Percentiles rank a stretch among this genome's conserved stretches.
Conservation (phyloP, 2,113 vertebrate genomes). For the Platichthys stellatus region DNA sequence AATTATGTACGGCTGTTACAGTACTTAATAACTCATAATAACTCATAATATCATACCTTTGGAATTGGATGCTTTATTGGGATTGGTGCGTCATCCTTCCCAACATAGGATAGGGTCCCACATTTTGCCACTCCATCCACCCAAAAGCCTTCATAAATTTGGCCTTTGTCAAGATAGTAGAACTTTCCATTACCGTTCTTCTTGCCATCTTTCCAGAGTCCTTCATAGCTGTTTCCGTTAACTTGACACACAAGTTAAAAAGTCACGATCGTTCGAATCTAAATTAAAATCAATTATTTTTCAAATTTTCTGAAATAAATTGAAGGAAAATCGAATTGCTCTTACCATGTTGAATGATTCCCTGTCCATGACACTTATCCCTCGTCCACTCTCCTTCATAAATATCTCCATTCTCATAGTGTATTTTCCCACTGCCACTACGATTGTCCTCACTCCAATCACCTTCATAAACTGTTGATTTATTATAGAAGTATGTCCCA, state of each 20-base stretch:
- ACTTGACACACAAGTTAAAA: slow-evolving; percentile 58
- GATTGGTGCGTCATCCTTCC: slow-evolving; percentile 74
- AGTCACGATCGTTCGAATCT: not conserved
- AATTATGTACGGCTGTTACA: too few species aligned
- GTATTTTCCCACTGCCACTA: slow-evolving; percentile 89
- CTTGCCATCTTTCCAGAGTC: slow-evolving; percentile 88
- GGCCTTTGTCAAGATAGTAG: slow-evolving; percentile 85
- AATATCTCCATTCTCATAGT: slow-evolving; percentile 82
- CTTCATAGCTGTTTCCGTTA: slow-evolving; percentile 89
- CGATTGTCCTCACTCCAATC: slow-evolving; percentile 85
- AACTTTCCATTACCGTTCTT: slow-evolving; percentile 88
- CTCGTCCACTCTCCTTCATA: slow-evolving; percentile 91
- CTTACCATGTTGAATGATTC: slow-evolving; percentile 84
- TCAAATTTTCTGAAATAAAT: too few species aligned
- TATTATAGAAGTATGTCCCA: slow-evolving; percentile 82
- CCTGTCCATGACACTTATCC: slow-evolving; percentile 83
- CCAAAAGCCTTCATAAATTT: slow-evolving; percentile 91
- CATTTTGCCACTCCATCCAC: slow-evolving; percentile 86
- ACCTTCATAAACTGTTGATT: slow-evolving; percentile 85
- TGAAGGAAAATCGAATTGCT: not conserved
- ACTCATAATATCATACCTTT: slow-evolving; percentile 79
- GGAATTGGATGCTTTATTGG: slow-evolving; percentile 87
- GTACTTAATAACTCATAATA: too few species aligned
- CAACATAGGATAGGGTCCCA: slow-evolving; percentile 87
- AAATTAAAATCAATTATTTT: too few species aligned